Evolutionary conservation across 2,888 invertebrate species (phyloP), one percentile per base, ranked within the genome.

Genomic region (Ectemnius cavifrons): DNA sequence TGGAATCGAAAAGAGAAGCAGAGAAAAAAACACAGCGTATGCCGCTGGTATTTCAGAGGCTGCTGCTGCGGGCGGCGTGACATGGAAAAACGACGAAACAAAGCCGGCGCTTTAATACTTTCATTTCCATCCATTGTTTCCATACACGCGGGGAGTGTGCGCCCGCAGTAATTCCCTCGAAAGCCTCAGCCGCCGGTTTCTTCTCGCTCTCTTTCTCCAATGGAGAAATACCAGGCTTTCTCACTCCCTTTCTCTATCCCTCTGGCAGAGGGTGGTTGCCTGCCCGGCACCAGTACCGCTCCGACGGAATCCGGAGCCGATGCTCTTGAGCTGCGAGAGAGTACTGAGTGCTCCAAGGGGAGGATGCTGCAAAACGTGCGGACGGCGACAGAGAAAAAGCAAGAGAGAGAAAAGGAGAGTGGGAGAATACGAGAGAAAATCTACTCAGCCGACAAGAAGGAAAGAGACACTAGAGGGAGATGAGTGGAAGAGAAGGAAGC

Each of bases 401-500:
- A 23, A 37, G 16, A 46, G 52, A 4, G 62, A 47, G 28, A 20
- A n/a, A 61, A 4, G 20, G 59, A 56, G 23, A 6, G 18, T 20
- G 20, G 49, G 27, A 14, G 56, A 23, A 23, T 23, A 3, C n/a
- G 57, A 57, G 59, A 59, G 66, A 60, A 37, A 37, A 37, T 37
- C 37, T 23, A 23, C 23, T 37, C 37, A 11, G 37, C 37, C 37
- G 37, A 37, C 37, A 47, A 46, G 60, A 63, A 18, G 37, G 67
- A 58, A 47, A 46, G 47, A 28, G 28, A 61, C 45, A 37, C 37
- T 37, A 37, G 37, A 37, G 37, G 37, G 37, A 37, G 45, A 20
- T 18, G 67, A 64, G 45, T 23, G 69, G 66, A 71, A 57, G 69
- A 67, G 63, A 75, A 69, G 75, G 80, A 75, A 63, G 70, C 62